These are phyloP conservation scores for Tamandua tetradactyla DNA, from an alignment of 2,797 vertebrate species.

Conservation along the genomic window DNA sequence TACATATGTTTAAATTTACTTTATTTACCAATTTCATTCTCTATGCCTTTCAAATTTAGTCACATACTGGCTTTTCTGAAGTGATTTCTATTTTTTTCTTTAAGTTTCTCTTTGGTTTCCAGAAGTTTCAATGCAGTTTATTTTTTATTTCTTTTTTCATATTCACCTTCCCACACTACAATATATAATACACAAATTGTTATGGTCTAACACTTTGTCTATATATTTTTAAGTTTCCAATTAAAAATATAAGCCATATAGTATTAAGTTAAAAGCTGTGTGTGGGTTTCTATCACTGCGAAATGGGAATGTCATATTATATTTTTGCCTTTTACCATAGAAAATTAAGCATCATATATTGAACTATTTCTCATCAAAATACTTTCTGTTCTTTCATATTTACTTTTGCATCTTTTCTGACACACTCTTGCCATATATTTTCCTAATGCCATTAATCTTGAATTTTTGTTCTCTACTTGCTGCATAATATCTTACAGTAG, in stretches of 20 bases:
- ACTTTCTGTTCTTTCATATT: constrained; percentile 44
- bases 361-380: constrained; percentile 39
- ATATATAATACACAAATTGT: not conserved
- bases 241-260: constrained; percentile 30
- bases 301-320: not conserved
- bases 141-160: not conserved
- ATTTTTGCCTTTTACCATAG: constrained; percentile 53
- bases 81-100: constrained; percentile 7
- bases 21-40: not conserved
- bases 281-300: not conserved
- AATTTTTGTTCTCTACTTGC: constrained; percentile 10
- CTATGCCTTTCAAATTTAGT: not conserved
- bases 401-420: constrained; percentile 61
- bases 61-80: not conserved
- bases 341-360: constrained; percentile 42
- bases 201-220: not conserved
- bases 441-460: not conserved
- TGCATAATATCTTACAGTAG: constrained; percentile 23
- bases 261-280: not conserved
- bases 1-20: not conserved
- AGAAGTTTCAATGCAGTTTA: constrained; percentile 8
- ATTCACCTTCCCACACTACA: not conserved
- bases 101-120: constrained; percentile 31
- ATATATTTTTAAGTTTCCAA: constrained; percentile 42
- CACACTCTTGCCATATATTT: constrained; percentile 49